Conservation (phyloP, 2,113 vertebrate species). For the Tyto alba region DNA sequence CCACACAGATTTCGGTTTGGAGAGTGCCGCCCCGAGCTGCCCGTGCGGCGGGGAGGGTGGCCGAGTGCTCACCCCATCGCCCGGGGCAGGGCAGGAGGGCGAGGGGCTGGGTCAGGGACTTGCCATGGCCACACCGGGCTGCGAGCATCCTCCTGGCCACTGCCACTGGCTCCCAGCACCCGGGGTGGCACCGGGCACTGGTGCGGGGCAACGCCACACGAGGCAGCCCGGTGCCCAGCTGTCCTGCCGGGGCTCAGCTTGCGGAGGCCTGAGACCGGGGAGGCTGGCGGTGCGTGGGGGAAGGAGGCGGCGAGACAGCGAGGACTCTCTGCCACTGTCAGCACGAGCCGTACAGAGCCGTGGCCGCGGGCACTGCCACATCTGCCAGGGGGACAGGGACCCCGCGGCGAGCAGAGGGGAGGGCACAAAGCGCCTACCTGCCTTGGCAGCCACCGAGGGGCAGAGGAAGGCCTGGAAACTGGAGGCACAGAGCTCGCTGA, state of each 20-base stretch:
- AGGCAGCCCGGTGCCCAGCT: accelerated
- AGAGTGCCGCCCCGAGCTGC: background rate
- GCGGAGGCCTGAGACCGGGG: too few species aligned
- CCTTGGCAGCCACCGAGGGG: slow-evolving; percentile 64
- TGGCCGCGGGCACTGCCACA: accelerated
- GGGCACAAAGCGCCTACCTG: slow-evolving; percentile 67
- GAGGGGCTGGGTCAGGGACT: background rate
- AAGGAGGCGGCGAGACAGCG: accelerated
- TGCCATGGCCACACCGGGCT: accelerated
- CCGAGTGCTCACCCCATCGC: accelerated
- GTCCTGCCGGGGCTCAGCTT: accelerated
- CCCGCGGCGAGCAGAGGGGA: background rate
- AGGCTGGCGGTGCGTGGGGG: accelerated
- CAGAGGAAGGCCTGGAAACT: slow-evolving; percentile 86
- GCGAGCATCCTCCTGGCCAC: accelerated
- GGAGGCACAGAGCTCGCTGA: slow-evolving; percentile 85
- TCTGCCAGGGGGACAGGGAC: background rate
- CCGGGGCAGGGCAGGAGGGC: background rate
- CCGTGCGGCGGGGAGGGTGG: accelerated
- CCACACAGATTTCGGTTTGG: too few species aligned
- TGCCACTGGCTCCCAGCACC: accelerated
- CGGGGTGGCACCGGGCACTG: accelerated
- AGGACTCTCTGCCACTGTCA: background rate
- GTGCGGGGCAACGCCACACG: accelerated
- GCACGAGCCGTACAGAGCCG: background rate